phyloP scores from a whole-genome alignment of 2,113 vertebrate genomes.

The Lepidiolamprologus cunningtoni region DNA sequence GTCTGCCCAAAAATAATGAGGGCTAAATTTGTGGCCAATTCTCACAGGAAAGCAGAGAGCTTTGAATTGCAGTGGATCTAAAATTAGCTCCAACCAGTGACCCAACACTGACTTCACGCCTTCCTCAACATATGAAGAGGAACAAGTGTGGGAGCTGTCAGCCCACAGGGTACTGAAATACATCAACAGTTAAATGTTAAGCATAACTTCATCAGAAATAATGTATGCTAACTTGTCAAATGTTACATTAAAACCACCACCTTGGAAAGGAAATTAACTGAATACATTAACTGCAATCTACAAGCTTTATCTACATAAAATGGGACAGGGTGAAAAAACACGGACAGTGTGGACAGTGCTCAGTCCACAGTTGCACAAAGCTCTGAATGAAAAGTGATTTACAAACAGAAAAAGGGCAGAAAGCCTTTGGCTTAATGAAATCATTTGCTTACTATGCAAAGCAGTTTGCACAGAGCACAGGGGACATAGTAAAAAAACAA shows the following conservation, averaged over 20 bases:
- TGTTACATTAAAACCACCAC: neutral
- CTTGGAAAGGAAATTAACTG: neutral
- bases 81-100: slow-evolving; percentile 47
- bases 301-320: neutral
- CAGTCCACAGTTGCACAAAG: neutral
- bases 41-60: slow-evolving; percentile 5
- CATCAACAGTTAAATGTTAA: slow-evolving; percentile 4
- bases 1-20: neutral
- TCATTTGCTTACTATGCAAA: neutral
- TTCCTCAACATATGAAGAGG: slow-evolving; percentile 45
- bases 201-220: neutral
- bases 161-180: slow-evolving; percentile 44
- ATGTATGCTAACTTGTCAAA: neutral
- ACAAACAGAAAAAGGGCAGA: neutral
- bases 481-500: neutral
- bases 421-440: neutral
- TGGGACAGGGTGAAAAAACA: neutral
- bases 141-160: slow-evolving; percentile 42
- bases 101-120: slow-evolving; percentile 36
- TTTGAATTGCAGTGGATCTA: slow-evolving; percentile 31
- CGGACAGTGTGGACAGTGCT: neutral
- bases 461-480: neutral
- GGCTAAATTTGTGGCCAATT: neutral
- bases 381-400: neutral
- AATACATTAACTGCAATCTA: neutral